Percentiles rank a stretch among this genome's conserved stretches.
phyloP scores from a whole-genome alignment of 64 coral and sea anemone genomes.

The Pocillopora damicornis region DNA sequence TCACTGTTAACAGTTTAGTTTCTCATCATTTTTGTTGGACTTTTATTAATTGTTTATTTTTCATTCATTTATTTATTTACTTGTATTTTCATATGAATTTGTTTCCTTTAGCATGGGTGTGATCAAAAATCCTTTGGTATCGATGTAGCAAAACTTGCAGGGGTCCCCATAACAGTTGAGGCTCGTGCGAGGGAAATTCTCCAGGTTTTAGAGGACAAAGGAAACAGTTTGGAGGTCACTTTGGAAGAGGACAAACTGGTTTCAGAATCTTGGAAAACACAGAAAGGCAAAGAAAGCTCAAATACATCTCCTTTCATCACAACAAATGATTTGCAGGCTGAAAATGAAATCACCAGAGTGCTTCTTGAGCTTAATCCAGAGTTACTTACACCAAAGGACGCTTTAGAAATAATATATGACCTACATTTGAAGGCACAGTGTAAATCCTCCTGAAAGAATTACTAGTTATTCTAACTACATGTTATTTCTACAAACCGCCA shows the following conservation, averaged over 20 bases:
- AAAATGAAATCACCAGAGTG: conserved; percentile 24
- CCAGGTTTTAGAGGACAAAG: conserved; percentile 43
- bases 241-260: background rate
- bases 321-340: background rate
- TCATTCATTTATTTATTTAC: background rate
- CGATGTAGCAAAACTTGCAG: conserved; percentile 79
- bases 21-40: background rate
- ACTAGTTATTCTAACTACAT: no score
- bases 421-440: conserved; percentile 1
- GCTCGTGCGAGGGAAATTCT: conserved; percentile 62
- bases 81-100: background rate
- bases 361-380: conserved; percentile 20
- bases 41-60: background rate
- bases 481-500: no score
- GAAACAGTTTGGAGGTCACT: background rate
- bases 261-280: no score
- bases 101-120: conserved; percentile 46
- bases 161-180: conserved; percentile 60
- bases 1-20: no score
- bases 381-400: conserved; percentile 7
- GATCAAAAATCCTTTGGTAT: conserved; percentile 76
- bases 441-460: background rate
- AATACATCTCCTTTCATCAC: background rate
- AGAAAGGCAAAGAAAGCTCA: background rate
- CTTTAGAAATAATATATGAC: conserved; percentile 26